These are phyloP conservation scores for Labeo calbasu DNA, from an alignment of 2,797 vertebrate genomes.

Conservation along the genomic window DNA sequence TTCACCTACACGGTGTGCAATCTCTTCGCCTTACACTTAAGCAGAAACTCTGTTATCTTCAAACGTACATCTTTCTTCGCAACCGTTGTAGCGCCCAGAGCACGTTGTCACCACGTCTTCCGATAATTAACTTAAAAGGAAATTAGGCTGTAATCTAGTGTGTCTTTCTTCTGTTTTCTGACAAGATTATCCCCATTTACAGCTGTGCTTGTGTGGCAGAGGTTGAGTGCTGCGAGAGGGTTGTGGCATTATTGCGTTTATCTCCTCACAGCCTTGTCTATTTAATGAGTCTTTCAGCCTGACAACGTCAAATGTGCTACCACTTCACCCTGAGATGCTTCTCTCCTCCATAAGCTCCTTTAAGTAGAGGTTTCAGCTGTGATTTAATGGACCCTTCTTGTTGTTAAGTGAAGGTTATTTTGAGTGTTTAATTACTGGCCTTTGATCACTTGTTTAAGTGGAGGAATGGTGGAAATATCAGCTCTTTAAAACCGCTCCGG, in stretches of 20 bases:
- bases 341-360: slow-evolving; percentile 35
- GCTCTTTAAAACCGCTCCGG: slow-evolving; percentile 22
- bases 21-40: slow-evolving; percentile 7
- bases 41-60: slow-evolving; percentile 17
- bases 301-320: slow-evolving; percentile 41
- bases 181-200: slow-evolving; percentile 40
- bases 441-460: slow-evolving; percentile 43
- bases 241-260: slow-evolving; percentile 50
- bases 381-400: slow-evolving; percentile 52
- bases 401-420: slow-evolving; percentile 54
- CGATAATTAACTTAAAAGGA: slow-evolving; percentile 60
- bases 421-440: slow-evolving; percentile 56
- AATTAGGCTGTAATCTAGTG: slow-evolving; percentile 56
- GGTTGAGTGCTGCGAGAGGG: slow-evolving; percentile 36
- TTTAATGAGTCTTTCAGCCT: slow-evolving; percentile 50
- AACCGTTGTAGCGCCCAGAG: slow-evolving; percentile 17
- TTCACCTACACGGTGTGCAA: background rate
- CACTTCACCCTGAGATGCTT: slow-evolving; percentile 32
- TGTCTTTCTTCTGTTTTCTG: slow-evolving; percentile 38
- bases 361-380: slow-evolving; percentile 52
- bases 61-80: slow-evolving; percentile 6
- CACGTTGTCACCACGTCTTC: slow-evolving; percentile 32
- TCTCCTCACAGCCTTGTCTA: slow-evolving; percentile 47
- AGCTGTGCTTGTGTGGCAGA: background rate
- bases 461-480: slow-evolving; percentile 24